A percentile compares a stretch with the other conserved stretches of the same genome.
These are phyloP conservation scores for Embidobia sp. DNA, from an alignment of 2,888 invertebrate species.

Conservation along the genomic window DNA sequence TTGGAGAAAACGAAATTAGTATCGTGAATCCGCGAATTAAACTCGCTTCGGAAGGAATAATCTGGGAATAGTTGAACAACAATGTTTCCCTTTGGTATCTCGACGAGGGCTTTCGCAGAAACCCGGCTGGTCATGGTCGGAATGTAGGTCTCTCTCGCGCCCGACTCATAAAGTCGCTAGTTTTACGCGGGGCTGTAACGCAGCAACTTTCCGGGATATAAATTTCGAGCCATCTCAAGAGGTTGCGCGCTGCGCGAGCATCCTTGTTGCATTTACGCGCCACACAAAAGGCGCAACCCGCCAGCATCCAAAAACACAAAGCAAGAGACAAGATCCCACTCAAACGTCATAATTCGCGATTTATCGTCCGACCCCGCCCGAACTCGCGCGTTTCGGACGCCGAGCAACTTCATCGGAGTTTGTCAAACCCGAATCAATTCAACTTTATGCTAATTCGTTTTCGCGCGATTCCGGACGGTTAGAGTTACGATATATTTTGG, in stretches of 20 bases:
- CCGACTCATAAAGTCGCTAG: conserved; percentile 68
- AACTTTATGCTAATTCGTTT: no score
- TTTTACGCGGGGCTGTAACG: conserved; percentile 66
- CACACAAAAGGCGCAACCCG: conserved; percentile 20
- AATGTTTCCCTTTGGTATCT: conserved; percentile 44
- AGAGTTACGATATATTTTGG: no score
- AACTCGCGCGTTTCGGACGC: no score
- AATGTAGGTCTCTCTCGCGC: conserved; percentile 67
- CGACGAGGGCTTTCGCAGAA: conserved; percentile 38
- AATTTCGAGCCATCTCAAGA: conserved; percentile 65
- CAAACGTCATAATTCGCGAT: conserved; percentile 9
- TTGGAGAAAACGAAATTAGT: conserved; percentile 8
- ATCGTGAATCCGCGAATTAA: conserved; percentile 34
- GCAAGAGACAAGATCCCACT: neutral
- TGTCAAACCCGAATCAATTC: no score
- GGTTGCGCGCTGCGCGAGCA: conserved; percentile 44
- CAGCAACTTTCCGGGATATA: conserved; percentile 68
- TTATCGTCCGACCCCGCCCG: neutral
- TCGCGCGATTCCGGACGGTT: no score
- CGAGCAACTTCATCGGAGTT: no score
- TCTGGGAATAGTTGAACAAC: conserved; percentile 52
- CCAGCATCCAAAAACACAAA: conserved; percentile 5
- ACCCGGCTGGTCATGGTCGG: conserved; percentile 51
- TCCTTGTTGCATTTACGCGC: conserved; percentile 55
- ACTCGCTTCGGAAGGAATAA: conserved; percentile 38